A percentile compares a stretch with the other conserved stretches of the same genome.
phyloP scores from a whole-genome alignment of 1,140 invertebrate species.

The Chlorops oryzae region DNA sequence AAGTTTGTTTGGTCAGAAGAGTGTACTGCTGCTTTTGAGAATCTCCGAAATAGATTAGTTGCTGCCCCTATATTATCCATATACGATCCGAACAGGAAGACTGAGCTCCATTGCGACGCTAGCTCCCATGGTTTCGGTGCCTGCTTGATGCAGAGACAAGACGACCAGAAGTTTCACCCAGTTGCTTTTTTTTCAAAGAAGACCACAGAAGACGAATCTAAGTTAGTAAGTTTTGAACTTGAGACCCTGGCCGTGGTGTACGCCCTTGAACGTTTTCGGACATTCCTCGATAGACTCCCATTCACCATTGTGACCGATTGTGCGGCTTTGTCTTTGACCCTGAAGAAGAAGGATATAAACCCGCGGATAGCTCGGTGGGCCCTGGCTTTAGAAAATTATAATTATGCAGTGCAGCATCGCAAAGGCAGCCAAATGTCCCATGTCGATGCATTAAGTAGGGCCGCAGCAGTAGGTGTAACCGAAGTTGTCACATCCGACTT shows the following conservation, averaged over 20 bases:
- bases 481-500: too few relatives aligned
- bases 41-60: too few relatives aligned
- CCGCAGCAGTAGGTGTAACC: too few relatives aligned
- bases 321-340: slow-evolving; percentile 23
- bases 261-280: slow-evolving; percentile 26
- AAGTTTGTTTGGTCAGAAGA: slow-evolving; percentile 21
- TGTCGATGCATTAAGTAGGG: slow-evolving; percentile 1
- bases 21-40: too few relatives aligned
- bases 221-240: slow-evolving; percentile 46
- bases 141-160: slow-evolving; percentile 22
- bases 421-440: not conserved
- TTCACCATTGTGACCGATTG: slow-evolving; percentile 40
- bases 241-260: slow-evolving; percentile 48
- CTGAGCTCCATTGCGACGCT: slow-evolving; percentile 26
- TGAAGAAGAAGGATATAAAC: slow-evolving; percentile 24
- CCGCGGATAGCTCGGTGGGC: slow-evolving; percentile 24
- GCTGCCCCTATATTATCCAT: too few relatives aligned
- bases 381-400: slow-evolving; percentile 1
- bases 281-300: slow-evolving; percentile 42
- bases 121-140: slow-evolving; percentile 20
- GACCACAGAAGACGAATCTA: slow-evolving; percentile 40
- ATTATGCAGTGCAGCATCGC: not conserved
- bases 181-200: slow-evolving; percentile 20
- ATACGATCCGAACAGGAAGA: too few relatives aligned
- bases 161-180: slow-evolving; percentile 8